phyloP scores from a whole-genome alignment of 2,797 vertebrate genomes.

The Oceanodroma leucorhoa region DNA sequence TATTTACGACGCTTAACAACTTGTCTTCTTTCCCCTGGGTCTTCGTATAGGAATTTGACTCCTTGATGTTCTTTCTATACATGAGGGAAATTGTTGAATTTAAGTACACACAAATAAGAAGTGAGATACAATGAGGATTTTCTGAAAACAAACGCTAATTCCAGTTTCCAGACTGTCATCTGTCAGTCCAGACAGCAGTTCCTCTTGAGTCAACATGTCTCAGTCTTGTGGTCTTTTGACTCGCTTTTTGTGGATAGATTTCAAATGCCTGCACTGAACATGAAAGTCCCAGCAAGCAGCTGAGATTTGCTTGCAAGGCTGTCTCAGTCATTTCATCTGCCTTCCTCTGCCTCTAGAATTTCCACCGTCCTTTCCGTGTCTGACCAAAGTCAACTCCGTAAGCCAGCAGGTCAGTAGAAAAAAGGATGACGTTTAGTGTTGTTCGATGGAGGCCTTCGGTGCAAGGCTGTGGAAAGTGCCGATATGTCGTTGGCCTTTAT shows the following conservation, averaged over 20 bases:
- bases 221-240: not conserved
- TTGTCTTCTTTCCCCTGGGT: not conserved
- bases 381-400: accelerated
- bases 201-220: not conserved
- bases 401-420: not conserved
- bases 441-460: not conserved
- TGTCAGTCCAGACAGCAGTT: not conserved
- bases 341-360: not conserved
- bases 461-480: too few relatives aligned
- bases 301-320: not conserved
- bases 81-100: not conserved
- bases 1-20: not conserved
- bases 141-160: not conserved
- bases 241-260: not conserved
- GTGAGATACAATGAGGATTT: not conserved
- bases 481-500: accelerated
- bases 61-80: not conserved
- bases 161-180: not conserved
- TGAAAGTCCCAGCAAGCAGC: too few relatives aligned
- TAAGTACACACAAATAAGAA: not conserved
- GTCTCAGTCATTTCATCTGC: accelerated
- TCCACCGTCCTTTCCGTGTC: not conserved
- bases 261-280: not conserved
- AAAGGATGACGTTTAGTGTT: too few relatives aligned
- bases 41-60: not conserved